Percentiles rank a stretch among this genome's conserved stretches.
phyloP scores from a whole-genome alignment of 2,797 vertebrate species.

The Tapera naevia region DNA sequence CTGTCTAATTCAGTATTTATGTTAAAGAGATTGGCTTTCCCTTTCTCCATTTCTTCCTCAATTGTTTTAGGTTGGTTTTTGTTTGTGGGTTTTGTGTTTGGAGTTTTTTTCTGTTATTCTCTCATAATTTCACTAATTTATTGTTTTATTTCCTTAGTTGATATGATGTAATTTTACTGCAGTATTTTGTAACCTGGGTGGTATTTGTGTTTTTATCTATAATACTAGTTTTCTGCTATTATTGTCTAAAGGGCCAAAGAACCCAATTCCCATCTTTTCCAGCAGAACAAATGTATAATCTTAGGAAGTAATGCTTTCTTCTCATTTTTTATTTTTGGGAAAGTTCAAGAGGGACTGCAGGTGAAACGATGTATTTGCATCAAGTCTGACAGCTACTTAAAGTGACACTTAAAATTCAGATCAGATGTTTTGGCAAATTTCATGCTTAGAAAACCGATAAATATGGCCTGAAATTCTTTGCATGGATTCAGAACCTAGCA shows the following conservation, averaged over 20 bases:
- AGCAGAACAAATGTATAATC: not conserved
- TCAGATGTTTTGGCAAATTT: not conserved
- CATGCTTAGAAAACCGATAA: not conserved
- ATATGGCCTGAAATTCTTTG: not conserved
- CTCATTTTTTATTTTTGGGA: not conserved
- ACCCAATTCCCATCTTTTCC: not conserved
- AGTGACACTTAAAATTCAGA: not conserved
- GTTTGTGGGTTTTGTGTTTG: not conserved
- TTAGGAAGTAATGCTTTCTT: not conserved
- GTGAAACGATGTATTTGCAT: not conserved
- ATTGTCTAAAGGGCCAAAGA: not conserved
- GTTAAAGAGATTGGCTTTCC: not conserved
- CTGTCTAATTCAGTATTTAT: not conserved
- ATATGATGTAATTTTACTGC: not conserved
- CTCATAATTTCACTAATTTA: not conserved
- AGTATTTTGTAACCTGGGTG: not conserved
- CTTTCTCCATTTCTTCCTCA: not conserved
- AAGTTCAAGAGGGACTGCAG: not conserved
- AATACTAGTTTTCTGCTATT: not conserved
- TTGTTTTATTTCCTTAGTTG: not conserved
- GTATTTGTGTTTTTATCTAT: not conserved
- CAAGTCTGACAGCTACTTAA: not conserved
- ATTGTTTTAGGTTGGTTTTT: no score
- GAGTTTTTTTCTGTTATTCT: not conserved
- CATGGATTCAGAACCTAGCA: not conserved